Evolutionary conservation across 2,888 invertebrate genomes (phyloP), one percentile per base, ranked within the genome.

Genomic region (Noctua janthe): DNA sequence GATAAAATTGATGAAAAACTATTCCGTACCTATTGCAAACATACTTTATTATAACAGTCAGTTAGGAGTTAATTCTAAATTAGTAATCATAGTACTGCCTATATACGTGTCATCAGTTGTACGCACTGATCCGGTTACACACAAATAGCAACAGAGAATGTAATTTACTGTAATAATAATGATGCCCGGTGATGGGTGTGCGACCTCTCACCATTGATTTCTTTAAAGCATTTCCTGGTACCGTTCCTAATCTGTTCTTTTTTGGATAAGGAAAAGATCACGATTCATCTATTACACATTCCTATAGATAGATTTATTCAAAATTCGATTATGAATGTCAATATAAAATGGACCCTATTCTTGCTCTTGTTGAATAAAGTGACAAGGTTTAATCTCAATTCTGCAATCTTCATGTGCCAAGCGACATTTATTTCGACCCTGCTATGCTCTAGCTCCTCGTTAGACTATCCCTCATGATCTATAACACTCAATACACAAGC

Each of bases 101-200:
- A 43, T 11, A n/a, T 15, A 47, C 5, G 20, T 62, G n/a, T 51
- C 49, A 80, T 43, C 29, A 47, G 17, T 47, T 64, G 1, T n/a
- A 78, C 2, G n/a, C 47, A 78, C 17, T n/a, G 20, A 43, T 43
- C 51, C 43, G 39, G 20, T 71, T 43, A 43, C 20, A 51, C n/a
- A 35, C 17, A 64, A 23, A 59, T 17, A n/a, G 47, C 23, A 62
- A 62, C 5, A 8, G 15, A 49, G 62, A 70, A 49, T 69, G 69
- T 79, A 49, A 84, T 84, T 84, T 72, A 82, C 79, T 82, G 79
- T 84, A 54, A 78, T 69, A 82, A 69, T 56, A 84, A 54, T 69
- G 49, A 47, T 39, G n/a, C 56, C 35, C 66, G 20, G 70, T 70
- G 82, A 62, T 78, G 43, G 20, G 62, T 29, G 35, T 35, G 51